These are phyloP conservation scores for Serinus canaria DNA, from an alignment of 2,113 vertebrate genomes.

Conservation along the genomic window DNA sequence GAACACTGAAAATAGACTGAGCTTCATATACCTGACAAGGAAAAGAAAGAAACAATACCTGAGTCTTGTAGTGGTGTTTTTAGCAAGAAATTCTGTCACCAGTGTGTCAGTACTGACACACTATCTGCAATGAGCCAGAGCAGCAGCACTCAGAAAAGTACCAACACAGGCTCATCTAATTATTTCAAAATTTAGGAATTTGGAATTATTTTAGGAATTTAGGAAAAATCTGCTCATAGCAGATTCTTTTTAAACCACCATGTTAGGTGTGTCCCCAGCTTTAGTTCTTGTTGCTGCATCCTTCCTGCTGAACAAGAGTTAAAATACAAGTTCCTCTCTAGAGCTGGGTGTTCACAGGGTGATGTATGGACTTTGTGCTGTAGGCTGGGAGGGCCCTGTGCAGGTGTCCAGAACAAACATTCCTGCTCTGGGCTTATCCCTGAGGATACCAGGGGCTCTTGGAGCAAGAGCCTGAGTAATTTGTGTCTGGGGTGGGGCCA, in stretches of 20 bases:
- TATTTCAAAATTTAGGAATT: not conserved
- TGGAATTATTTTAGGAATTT: no score
- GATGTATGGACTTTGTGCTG: not conserved
- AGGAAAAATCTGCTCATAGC: not conserved
- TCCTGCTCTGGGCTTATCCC: not conserved
- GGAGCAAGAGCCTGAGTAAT: not conserved
- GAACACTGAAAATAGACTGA: not conserved
- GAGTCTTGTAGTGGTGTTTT: not conserved
- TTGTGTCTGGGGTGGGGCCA: not conserved
- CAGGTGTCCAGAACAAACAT: not conserved
- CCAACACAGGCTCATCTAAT: not conserved
- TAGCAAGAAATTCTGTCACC: not conserved
- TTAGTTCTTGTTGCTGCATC: not conserved
- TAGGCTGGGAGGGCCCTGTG: not conserved
- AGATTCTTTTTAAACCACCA: not conserved
- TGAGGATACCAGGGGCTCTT: not conserved
- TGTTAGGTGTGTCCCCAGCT: accelerated
- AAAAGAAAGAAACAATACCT: not conserved
- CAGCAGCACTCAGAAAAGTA: not conserved
- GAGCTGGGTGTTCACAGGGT: not conserved
- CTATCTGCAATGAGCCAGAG: not conserved
- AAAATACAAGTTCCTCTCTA: not conserved
- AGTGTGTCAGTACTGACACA: not conserved
- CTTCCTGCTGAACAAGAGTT: not conserved
- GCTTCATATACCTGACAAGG: not conserved